A percentile compares a stretch with the other conserved stretches of the same genome.
Evolutionary conservation across 2,888 invertebrate species (phyloP).

Genomic region (Clunio marinus): DNA sequence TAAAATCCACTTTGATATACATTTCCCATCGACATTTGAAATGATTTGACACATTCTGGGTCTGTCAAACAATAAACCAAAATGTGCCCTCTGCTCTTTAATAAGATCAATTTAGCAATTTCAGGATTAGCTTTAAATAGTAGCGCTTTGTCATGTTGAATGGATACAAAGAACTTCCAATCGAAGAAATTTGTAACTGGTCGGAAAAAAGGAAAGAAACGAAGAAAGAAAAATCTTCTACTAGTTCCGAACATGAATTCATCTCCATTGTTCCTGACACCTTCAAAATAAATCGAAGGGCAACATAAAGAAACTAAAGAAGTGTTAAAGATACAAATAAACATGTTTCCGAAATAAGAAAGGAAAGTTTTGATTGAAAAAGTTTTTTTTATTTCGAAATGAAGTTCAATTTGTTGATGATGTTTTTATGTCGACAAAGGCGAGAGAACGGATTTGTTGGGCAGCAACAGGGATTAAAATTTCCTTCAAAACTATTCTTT

Average conservation of each 20-base stretch:
- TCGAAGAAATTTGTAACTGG: neutral
- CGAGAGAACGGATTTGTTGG: neutral
- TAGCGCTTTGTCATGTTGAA: neutral
- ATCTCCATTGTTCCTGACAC: neutral
- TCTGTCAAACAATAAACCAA: conserved; percentile 8
- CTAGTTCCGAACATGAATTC: conserved; percentile 5
- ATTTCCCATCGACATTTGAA: conserved; percentile 14
- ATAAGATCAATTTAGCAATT: conserved; percentile 38
- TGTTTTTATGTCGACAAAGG: neutral
- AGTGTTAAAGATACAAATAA: conserved; percentile 39
- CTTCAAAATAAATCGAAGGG: neutral
- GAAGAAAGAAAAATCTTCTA: neutral
- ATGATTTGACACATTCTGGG: conserved; percentile 37
- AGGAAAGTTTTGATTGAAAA: conserved; percentile 17
- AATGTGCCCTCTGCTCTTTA: neutral
- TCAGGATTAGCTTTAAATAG: conserved; percentile 3
- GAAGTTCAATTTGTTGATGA: conserved; percentile 3
- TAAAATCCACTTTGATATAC: neutral
- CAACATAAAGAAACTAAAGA: conserved; percentile 17
- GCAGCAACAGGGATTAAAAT: neutral
- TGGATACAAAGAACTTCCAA: neutral
- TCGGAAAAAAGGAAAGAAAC: neutral
- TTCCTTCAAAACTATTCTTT: neutral
- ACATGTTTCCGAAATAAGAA: conserved; percentile 21
- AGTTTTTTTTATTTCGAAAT: neutral